Evolutionary conservation across 1,140 invertebrate species (phyloP).

Genomic region (Drosophila bocki): DNA sequence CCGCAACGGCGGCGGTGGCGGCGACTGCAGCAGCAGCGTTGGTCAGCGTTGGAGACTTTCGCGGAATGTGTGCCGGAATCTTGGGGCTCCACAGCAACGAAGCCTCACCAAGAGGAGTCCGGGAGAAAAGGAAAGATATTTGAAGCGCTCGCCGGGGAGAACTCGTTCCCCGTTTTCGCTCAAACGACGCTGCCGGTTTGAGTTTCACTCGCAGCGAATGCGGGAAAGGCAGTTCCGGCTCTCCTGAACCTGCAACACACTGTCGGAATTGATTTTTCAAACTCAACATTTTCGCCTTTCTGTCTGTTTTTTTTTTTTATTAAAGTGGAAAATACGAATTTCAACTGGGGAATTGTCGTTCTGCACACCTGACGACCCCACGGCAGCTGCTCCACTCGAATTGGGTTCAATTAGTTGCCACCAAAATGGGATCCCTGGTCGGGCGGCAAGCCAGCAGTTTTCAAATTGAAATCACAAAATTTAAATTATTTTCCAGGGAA

Average conservation of each 20-base stretch:
- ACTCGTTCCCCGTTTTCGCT: slow-evolving; percentile 50
- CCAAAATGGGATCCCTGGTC: slow-evolving; percentile 22
- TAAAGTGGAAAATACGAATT: slow-evolving; percentile 55
- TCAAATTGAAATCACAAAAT: slow-evolving; percentile 19
- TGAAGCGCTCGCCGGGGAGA: slow-evolving; percentile 35
- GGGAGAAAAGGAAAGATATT: slow-evolving; percentile 17
- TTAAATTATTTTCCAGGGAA: slow-evolving; percentile 18
- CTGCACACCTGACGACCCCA: slow-evolving; percentile 60
- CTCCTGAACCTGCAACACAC: slow-evolving; percentile 33
- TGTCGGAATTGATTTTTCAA: slow-evolving; percentile 62
- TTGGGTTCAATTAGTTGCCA: slow-evolving; percentile 45
- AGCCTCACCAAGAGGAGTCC: background rate
- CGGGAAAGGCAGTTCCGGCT: slow-evolving; percentile 18
- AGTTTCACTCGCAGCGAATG: slow-evolving; percentile 47
- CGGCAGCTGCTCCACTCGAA: slow-evolving; percentile 32
- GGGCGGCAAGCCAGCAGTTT: slow-evolving; percentile 13
- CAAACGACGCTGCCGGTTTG: slow-evolving; percentile 35
- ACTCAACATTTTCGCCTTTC: slow-evolving; percentile 40
- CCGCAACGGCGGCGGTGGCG: slow-evolving; percentile 22
- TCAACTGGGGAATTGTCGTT: slow-evolving; percentile 55
- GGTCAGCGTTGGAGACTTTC: slow-evolving; percentile 75
- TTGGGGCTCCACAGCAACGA: slow-evolving; percentile 29
- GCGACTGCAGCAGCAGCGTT: slow-evolving; percentile 47
- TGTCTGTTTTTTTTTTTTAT: slow-evolving; percentile 31
- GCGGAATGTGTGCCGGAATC: slow-evolving; percentile 62